Evolutionary conservation across 2,113 vertebrate genomes (phyloP).

Genomic region (Azemiops feae): DNA sequence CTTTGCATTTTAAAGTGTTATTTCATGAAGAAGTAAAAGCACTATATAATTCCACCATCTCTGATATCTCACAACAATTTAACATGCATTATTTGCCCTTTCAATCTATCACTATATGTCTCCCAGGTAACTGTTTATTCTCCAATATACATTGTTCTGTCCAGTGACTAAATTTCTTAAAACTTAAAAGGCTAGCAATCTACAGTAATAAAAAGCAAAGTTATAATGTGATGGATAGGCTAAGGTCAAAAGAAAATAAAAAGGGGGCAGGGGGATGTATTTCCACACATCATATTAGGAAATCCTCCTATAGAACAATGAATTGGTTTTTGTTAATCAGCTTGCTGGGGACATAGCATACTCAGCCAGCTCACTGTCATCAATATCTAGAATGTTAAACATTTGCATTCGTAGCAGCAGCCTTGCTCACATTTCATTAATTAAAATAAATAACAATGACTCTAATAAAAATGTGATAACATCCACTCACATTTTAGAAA

Average conservation of each 20-base stretch:
- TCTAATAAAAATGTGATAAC: conserved; percentile 6
- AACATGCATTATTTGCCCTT: conserved; percentile 44
- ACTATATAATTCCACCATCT: neutral
- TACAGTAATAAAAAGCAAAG: conserved; percentile 35
- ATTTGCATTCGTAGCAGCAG: conserved; percentile 22
- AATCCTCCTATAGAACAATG: conserved; percentile 37
- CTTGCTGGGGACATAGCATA: conserved; percentile 21
- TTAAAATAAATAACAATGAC: conserved; percentile 4
- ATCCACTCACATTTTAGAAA: neutral
- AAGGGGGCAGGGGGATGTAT: conserved; percentile 43
- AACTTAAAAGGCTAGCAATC: conserved; percentile 52
- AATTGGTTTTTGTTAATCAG: conserved; percentile 39
- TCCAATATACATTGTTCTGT: conserved; percentile 35
- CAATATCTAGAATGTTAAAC: conserved; percentile 48
- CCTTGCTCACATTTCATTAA: conserved; percentile 11
- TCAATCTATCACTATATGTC: conserved; percentile 37
- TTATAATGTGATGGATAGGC: conserved; percentile 42
- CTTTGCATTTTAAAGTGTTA: neutral
- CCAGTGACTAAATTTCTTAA: conserved; percentile 51
- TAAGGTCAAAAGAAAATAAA: conserved; percentile 39
- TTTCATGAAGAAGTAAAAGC: conserved; percentile 25
- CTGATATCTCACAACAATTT: conserved; percentile 35
- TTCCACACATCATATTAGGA: conserved; percentile 18
- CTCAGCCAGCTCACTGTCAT: conserved; percentile 29
- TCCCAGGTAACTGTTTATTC: conserved; percentile 60